Percentiles rank a stretch among this genome's conserved stretches.
These are phyloP conservation scores for Atopsyche davidsoni DNA, from an alignment of 1,140 invertebrate genomes.

Conservation along the genomic window DNA sequence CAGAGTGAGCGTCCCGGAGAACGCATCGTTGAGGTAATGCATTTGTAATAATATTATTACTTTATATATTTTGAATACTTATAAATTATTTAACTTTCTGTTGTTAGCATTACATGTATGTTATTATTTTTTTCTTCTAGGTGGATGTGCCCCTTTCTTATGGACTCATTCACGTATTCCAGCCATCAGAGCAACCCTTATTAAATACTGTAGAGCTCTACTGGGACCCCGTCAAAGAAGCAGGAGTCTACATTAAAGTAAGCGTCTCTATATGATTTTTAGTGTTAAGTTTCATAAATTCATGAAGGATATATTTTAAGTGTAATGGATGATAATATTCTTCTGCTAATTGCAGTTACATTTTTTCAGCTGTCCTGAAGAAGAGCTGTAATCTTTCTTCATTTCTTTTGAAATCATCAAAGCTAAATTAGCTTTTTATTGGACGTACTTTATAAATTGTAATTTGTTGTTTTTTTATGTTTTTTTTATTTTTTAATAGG, in stretches of 20 bases:
- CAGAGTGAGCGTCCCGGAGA: constrained; percentile 81
- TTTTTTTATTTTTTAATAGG: constrained; percentile 49
- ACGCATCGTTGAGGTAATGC: constrained; percentile 75
- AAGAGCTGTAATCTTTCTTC: too few relatives aligned
- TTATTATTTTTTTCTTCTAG: constrained; percentile 28
- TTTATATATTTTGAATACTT: neutral
- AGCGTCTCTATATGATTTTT: constrained; percentile 25
- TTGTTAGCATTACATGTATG: neutral
- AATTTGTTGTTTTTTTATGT: too few relatives aligned
- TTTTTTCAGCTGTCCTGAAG: too few relatives aligned
- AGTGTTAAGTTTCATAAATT: too few relatives aligned
- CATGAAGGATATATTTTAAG: constrained; percentile 8
- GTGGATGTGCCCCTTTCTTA: constrained; percentile 88
- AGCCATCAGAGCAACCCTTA: constrained; percentile 58
- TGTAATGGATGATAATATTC: neutral
- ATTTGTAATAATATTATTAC: constrained; percentile 1
- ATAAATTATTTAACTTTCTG: neutral
- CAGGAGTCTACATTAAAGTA: constrained; percentile 88
- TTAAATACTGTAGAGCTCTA: constrained; percentile 83
- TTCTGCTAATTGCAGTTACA: too few relatives aligned
- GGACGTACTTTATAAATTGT: too few relatives aligned
- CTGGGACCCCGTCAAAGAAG: constrained; percentile 96
- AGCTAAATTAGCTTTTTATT: too few relatives aligned
- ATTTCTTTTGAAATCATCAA: too few relatives aligned
- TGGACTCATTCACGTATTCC: constrained; percentile 75